phyloP scores from a whole-genome alignment of 2,888 invertebrate species.

The Helleia helle region DNA sequence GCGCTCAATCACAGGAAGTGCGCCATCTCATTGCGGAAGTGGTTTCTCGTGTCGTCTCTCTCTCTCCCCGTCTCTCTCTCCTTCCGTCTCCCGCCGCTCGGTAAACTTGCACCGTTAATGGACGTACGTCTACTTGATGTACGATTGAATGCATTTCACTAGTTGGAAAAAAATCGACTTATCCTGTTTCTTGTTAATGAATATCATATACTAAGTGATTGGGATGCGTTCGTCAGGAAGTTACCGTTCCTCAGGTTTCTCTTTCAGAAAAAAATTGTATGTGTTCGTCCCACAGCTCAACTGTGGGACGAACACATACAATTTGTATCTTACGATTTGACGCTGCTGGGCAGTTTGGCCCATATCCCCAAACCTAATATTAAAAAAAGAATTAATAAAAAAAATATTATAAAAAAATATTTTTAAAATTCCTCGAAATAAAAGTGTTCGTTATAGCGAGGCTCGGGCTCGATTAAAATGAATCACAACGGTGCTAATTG shows the following conservation, averaged over 20 bases:
- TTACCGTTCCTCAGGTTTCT: too few relatives aligned
- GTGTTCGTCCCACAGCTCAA: too few relatives aligned
- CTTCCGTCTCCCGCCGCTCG: constrained; percentile 32
- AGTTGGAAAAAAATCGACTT: constrained; percentile 37
- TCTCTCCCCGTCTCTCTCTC: constrained; percentile 35
- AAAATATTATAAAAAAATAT: too few relatives aligned
- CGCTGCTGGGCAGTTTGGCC: too few relatives aligned
- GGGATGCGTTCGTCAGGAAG: too few relatives aligned
- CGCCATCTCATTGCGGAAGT: constrained; percentile 75
- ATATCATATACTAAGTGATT: too few relatives aligned
- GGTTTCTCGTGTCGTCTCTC: constrained; percentile 60
- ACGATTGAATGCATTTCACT: constrained; percentile 50
- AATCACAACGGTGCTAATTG: constrained; percentile 69
- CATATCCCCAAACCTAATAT: too few relatives aligned
- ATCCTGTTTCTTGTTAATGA: neutral
- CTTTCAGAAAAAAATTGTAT: too few relatives aligned
- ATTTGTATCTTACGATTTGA: too few relatives aligned
- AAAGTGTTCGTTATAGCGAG: constrained; percentile 17
- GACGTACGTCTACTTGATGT: constrained; percentile 46
- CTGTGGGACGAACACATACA: too few relatives aligned
- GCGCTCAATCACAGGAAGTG: constrained; percentile 74
- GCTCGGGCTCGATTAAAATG: constrained; percentile 63
- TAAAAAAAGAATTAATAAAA: constrained; percentile 13
- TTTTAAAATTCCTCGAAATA: constrained; percentile 3
- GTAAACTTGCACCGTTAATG: constrained; percentile 54